Conservation (phyloP, 2,113 vertebrate genomes). For the Calyptommatus sinebrachiatus region DNA sequence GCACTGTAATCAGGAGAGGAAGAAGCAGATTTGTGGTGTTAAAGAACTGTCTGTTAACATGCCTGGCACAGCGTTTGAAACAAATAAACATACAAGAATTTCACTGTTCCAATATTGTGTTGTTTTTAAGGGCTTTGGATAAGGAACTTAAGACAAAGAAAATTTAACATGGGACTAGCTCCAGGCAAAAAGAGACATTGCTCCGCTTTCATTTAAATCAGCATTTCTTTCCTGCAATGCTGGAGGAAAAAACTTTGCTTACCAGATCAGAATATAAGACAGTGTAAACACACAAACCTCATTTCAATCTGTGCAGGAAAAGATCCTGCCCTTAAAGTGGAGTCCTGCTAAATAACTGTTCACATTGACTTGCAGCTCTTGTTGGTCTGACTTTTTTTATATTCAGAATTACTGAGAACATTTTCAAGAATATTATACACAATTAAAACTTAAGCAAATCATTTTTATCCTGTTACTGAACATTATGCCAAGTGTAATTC, state of each 20-base stretch:
- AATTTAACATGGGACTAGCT: slow-evolving; percentile 29
- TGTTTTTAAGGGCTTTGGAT: slow-evolving; percentile 55
- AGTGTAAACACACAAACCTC: not conserved
- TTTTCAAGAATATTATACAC: not conserved
- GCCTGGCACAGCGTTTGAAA: slow-evolving; percentile 18
- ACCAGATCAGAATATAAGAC: not conserved
- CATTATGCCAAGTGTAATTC: not conserved
- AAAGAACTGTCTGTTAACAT: slow-evolving; percentile 51
- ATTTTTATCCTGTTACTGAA: not conserved
- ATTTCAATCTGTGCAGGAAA: slow-evolving; percentile 8
- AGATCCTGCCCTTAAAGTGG: not conserved
- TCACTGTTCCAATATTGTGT: slow-evolving; percentile 47
- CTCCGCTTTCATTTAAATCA: slow-evolving; percentile 15
- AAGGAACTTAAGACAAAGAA: slow-evolving; percentile 37
- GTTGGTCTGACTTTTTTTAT: not conserved
- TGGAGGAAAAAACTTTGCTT: not conserved
- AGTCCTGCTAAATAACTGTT: not conserved
- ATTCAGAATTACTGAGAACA: not conserved
- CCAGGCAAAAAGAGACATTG: slow-evolving; percentile 3
- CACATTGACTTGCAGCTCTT: not conserved
- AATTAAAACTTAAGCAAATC: not conserved
- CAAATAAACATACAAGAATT: slow-evolving; percentile 4
- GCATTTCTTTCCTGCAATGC: not conserved
- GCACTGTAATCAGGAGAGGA: slow-evolving; percentile 22
- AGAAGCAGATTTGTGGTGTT: slow-evolving; percentile 33